Conservation (phyloP, 1,140 invertebrate genomes). For the Drosophila lacteicornis region DNA sequence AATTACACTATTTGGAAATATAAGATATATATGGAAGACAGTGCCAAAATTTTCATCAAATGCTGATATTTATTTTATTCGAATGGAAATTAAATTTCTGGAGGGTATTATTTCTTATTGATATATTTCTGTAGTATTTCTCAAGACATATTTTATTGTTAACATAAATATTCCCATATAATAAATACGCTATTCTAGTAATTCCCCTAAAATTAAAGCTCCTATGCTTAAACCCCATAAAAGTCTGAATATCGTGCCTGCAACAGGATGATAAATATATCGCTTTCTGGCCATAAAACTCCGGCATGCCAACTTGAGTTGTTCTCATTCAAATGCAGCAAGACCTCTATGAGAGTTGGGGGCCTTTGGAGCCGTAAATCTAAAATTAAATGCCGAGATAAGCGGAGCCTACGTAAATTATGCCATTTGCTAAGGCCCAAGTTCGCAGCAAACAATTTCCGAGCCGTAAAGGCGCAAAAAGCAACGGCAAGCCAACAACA, state of each 20-base stretch:
- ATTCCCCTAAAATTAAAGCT: background rate
- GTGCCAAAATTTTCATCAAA: background rate
- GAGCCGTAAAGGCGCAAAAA: constrained; percentile 52
- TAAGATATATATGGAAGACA: background rate
- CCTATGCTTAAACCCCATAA: background rate
- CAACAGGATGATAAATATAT: constrained; percentile 34
- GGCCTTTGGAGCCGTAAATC: constrained; percentile 56
- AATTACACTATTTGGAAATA: background rate
- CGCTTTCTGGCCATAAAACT: constrained; percentile 32
- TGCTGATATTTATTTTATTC: too few species aligned
- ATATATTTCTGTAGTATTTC: background rate
- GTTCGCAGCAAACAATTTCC: constrained; percentile 63
- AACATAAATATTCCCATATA: background rate
- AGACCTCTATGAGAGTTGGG: constrained; percentile 11
- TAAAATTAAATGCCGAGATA: constrained; percentile 71
- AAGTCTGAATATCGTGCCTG: background rate
- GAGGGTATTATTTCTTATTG: background rate
- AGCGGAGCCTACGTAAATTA: constrained; percentile 61
- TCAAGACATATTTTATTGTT: too few species aligned
- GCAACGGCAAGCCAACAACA: constrained; percentile 10
- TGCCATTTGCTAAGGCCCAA: constrained; percentile 53
- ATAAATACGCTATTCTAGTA: background rate
- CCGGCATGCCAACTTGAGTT: constrained; percentile 31
- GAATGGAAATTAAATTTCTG: too few species aligned
- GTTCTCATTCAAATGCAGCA: constrained; percentile 28